Percentiles rank a stretch among this genome's conserved stretches.
phyloP scores from a whole-genome alignment of 1,140 invertebrate species.

The Megathymus violae region DNA sequence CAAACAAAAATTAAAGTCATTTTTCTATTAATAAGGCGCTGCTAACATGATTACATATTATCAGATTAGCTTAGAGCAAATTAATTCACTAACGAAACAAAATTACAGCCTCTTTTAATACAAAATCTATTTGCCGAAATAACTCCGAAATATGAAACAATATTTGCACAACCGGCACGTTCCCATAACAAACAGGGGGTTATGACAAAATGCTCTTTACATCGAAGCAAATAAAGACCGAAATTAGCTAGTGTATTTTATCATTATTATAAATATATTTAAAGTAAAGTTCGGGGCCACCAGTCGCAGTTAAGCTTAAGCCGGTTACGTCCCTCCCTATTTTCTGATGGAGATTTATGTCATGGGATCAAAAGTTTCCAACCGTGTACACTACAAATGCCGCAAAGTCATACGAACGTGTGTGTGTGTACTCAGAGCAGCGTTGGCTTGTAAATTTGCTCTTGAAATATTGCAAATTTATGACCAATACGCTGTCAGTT shows the following conservation, averaged over 20 bases:
- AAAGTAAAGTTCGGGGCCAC: slow-evolving; percentile 48
- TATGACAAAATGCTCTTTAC: slow-evolving; percentile 65
- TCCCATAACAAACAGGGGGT: slow-evolving; percentile 51
- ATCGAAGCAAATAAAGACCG: slow-evolving; percentile 65
- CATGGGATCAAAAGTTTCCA: slow-evolving; percentile 80
- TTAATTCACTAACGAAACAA: slow-evolving; percentile 54
- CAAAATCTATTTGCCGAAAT: slow-evolving; percentile 66
- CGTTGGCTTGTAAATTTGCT: slow-evolving; percentile 48
- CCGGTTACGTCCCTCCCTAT: slow-evolving; percentile 79
- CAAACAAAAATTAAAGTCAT: no score
- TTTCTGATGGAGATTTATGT: slow-evolving; percentile 83
- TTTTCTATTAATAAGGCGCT: no score
- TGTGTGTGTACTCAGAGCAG: no score
- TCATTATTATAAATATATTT: slow-evolving; percentile 78
- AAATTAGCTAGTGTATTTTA: slow-evolving; percentile 76
- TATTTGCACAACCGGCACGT: slow-evolving; percentile 59
- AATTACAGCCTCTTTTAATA: slow-evolving; percentile 64
- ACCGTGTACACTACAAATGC: slow-evolving; percentile 38
- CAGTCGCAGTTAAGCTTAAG: slow-evolving; percentile 77
- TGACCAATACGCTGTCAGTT: slow-evolving; percentile 46
- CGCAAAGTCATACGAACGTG: slow-evolving; percentile 12
- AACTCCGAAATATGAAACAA: slow-evolving; percentile 70
- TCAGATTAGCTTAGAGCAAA: slow-evolving; percentile 42
- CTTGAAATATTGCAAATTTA: slow-evolving; percentile 44
- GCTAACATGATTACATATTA: no score